These are phyloP conservation scores for Catharus bicknelli DNA, from an alignment of 2,113 vertebrate species.

Conservation along the genomic window DNA sequence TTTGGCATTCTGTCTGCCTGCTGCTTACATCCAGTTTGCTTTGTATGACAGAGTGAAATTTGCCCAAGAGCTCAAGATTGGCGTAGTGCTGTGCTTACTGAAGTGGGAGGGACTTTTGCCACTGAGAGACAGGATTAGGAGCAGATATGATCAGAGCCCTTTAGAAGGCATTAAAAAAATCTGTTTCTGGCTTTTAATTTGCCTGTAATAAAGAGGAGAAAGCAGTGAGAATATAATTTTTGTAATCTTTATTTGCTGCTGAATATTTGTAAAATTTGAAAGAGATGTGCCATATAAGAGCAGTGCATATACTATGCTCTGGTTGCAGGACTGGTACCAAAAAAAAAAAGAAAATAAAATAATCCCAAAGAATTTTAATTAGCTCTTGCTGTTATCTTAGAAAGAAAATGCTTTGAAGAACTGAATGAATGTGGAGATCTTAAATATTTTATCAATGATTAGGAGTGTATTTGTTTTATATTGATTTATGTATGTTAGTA, in stretches of 20 bases:
- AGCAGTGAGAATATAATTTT: not conserved
- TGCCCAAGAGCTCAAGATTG: not conserved
- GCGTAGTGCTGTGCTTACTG: not conserved
- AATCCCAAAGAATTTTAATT: not conserved
- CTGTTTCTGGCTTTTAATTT: not conserved
- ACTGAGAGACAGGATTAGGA: not conserved
- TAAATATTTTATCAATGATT: not conserved
- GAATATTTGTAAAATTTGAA: not conserved
- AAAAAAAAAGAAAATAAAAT: not conserved
- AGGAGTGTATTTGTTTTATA: not conserved
- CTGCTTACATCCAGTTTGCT: not conserved
- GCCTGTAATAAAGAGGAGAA: not conserved
- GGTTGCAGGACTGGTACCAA: not conserved
- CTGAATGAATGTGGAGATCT: not conserved
- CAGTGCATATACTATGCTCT: not conserved
- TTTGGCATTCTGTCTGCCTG: not conserved
- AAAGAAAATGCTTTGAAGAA: not conserved
- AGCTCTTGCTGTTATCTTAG: not conserved
- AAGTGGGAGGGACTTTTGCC: not conserved
- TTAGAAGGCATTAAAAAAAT: not conserved
- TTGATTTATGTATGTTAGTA: not conserved
- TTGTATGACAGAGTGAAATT: not conserved
- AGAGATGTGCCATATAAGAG: not conserved
- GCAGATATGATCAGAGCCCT: not conserved
- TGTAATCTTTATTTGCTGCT: not conserved